These are phyloP conservation scores for Sarcophaga rosellei DNA, from an alignment of 2,888 invertebrate genomes.

Conservation along the genomic window DNA sequence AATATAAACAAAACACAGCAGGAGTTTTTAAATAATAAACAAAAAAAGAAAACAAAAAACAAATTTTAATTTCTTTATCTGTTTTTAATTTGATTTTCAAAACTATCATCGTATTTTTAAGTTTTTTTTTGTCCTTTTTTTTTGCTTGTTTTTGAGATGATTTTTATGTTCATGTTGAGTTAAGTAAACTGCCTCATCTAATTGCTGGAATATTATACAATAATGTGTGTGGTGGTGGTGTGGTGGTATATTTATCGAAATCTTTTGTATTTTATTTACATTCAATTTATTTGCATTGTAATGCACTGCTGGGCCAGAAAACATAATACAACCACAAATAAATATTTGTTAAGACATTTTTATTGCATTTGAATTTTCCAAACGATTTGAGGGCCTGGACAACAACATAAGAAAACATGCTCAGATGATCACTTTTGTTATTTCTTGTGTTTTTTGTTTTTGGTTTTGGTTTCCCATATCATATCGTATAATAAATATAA, in stretches of 20 bases:
- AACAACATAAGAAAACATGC: background rate
- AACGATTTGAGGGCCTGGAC: background rate
- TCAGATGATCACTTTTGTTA: background rate
- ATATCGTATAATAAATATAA: background rate
- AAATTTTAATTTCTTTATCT: too few relatives aligned
- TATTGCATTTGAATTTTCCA: background rate
- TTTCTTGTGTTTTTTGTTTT: too few relatives aligned
- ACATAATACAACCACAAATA: constrained; percentile 13
- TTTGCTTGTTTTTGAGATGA: too few relatives aligned
- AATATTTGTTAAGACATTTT: constrained; percentile 5
- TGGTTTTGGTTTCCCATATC: background rate
- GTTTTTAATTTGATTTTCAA: too few relatives aligned
- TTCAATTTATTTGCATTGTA: background rate
- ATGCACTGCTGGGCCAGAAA: background rate
- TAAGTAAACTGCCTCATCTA: too few relatives aligned
- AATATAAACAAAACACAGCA: too few relatives aligned
- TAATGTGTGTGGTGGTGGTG: background rate
- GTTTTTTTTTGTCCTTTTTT: too few relatives aligned
- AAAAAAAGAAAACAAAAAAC: too few relatives aligned
- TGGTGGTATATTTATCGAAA: background rate
- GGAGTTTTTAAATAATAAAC: too few relatives aligned
- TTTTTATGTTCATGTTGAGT: too few relatives aligned
- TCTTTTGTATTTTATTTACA: background rate
- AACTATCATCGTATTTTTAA: too few relatives aligned
- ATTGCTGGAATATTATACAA: too few relatives aligned